Conservation (phyloP, 2,888 invertebrate species). For the Phortica magna region DNA sequence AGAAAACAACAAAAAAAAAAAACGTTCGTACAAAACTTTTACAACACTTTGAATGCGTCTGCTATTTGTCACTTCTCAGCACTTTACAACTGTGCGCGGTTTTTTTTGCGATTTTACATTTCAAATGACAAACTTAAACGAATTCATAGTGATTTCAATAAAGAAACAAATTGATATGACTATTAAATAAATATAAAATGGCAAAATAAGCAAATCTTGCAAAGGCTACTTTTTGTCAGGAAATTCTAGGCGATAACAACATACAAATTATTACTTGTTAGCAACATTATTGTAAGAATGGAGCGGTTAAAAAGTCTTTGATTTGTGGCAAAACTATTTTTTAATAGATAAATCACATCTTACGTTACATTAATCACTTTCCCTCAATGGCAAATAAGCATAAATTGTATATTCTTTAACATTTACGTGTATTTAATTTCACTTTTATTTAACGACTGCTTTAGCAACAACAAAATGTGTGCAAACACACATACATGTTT, state of each 20-base stretch:
- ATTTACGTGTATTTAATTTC: conserved; percentile 14
- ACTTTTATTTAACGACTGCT: conserved; percentile 6
- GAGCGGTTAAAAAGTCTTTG: too few relatives aligned
- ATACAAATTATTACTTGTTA: too few relatives aligned
- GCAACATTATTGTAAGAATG: too few relatives aligned
- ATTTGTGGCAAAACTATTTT: too few relatives aligned
- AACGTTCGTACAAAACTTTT: conserved; percentile 13
- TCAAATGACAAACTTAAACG: conserved; percentile 24
- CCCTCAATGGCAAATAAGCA: not conserved
- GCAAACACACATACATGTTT: not conserved
- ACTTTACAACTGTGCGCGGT: conserved; percentile 23
- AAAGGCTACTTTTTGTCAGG: not conserved
- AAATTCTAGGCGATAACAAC: not conserved
- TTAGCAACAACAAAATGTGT: not conserved
- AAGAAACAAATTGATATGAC: not conserved
- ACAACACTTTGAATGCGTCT: conserved; percentile 23
- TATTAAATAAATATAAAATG: not conserved
- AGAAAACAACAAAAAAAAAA: conserved; percentile 34
- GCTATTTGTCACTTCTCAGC: conserved; percentile 11
- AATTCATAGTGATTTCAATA: conserved; percentile 8
- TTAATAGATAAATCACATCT: not conserved
- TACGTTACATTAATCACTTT: conserved; percentile 23
- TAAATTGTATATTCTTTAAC: conserved; percentile 11
- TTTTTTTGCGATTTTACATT: conserved; percentile 25
- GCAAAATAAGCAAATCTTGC: not conserved